A percentile compares a stretch with the other conserved stretches of the same genome.
phyloP scores from a whole-genome alignment of 2,888 invertebrate genomes.

The Andricus curvator region DNA sequence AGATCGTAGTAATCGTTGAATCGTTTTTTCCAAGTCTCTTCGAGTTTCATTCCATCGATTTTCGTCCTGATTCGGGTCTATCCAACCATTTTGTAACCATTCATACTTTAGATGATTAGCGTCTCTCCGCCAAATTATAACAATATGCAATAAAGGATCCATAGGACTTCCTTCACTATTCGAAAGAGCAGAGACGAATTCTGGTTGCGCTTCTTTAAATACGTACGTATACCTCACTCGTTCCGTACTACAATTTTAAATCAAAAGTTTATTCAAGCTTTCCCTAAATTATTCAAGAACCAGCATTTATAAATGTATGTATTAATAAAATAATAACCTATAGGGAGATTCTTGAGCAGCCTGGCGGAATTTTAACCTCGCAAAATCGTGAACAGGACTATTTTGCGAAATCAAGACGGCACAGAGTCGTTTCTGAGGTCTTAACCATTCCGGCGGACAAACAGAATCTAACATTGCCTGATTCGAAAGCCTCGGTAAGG shows the following conservation, averaged over 20 bases:
- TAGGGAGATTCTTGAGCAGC: conserved; percentile 86
- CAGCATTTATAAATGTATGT: neutral
- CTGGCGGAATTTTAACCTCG: conserved; percentile 85
- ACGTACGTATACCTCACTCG: conserved; percentile 93
- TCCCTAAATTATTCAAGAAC: neutral
- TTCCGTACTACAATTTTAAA: conserved; percentile 64
- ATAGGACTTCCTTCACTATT: conserved; percentile 81
- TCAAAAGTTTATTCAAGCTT: conserved; percentile 27
- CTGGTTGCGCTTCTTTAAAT: conserved; percentile 90
- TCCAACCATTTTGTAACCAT: conserved; percentile 89
- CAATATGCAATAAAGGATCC: conserved; percentile 88
- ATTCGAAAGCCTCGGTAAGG: conserved; percentile 94
- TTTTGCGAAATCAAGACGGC: conserved; percentile 89
- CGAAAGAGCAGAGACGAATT: conserved; percentile 88
- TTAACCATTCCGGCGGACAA: conserved; percentile 93
- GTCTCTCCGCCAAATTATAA: conserved; percentile 94
- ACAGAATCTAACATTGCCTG: conserved; percentile 91
- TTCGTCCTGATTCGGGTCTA: conserved; percentile 78
- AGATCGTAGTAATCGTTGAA: conserved; percentile 85
- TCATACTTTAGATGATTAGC: conserved; percentile 93
- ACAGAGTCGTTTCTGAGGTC: conserved; percentile 86
- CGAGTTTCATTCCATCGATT: conserved; percentile 85
- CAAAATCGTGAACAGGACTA: conserved; percentile 81
- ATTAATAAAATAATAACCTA: conserved; percentile 70
- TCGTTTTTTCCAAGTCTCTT: conserved; percentile 85